Base-by-base conservation (phyloP, 1,140 invertebrate species). In the Asbolus verrucosus region DNA sequence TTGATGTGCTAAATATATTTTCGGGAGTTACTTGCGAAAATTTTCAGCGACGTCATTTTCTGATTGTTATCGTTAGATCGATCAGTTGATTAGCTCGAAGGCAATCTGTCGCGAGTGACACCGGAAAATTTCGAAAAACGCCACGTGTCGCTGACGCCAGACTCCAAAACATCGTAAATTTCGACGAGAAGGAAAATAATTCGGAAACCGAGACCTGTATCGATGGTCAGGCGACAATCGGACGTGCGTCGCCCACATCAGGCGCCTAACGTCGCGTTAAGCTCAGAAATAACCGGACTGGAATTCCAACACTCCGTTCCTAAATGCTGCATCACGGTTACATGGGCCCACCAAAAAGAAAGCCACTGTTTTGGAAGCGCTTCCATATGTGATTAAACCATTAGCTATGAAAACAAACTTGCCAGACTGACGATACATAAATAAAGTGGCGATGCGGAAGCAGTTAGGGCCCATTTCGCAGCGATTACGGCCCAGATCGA, bases 371-470 rank as follows among this genome's bases (percentile, higher is more conserved):
- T 54, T 54, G 46, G 46, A 54, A 54, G 46, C 46, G 46, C 46
- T 54, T 54, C 46, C 46, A 54, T 54, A 54, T 54, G 46, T 54
- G 46, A 54, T 54, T 54, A 54, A 54, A 27, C 46, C 46, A 54
- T 54, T 54, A 54, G 46, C 46, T 54, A 54, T 54, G 46, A 54
- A 54, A 54, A 54, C 46, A 54, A 54, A 54, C 46, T 54, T 11
- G 46, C 46, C 27, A 54, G 46, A 54, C 46, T 54, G 46, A 54
- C 19, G 46, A 54, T 54, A 54, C 46, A 54, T 54, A 54, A 54
- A 54, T 54, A 54, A 54, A 54, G 46, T 27, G 21, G 46, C 46
- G 46, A 54, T 54, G 46, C 46, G 46, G 46, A 54, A 54, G 46
- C 18, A 36, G 2, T 13, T 6, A 54, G 46, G 46, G 21, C 46